Percentiles rank a stretch among this genome's conserved stretches.
Evolutionary conservation across 2,888 invertebrate genomes (phyloP).

Genomic region (Cheilosia impressa): DNA sequence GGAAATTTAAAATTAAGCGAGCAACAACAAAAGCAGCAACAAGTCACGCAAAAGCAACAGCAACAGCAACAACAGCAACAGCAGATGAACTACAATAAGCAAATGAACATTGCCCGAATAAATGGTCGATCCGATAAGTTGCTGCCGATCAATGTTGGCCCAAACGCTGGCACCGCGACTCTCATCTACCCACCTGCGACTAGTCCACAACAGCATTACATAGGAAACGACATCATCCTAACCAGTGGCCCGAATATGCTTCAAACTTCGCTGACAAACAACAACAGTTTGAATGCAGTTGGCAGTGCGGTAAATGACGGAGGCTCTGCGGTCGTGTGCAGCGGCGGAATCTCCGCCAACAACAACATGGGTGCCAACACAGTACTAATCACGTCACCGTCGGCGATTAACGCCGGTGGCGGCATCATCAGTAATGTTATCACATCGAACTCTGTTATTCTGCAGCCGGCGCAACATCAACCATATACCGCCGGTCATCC

Average conservation of each 20-base stretch:
- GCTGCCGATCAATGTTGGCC: constrained; percentile 78
- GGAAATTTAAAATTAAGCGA: constrained; percentile 54
- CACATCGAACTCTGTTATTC: constrained; percentile 78
- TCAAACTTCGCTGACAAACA: constrained; percentile 77
- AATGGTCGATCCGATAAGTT: constrained; percentile 81
- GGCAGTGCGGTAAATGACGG: constrained; percentile 58
- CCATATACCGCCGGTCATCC: constrained; percentile 80
- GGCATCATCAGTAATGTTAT: constrained; percentile 78
- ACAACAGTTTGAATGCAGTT: constrained; percentile 74
- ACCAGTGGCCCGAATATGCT: constrained; percentile 75
- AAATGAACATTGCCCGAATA: constrained; percentile 80
- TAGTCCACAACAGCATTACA: constrained; percentile 76
- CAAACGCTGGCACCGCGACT: constrained; percentile 72
- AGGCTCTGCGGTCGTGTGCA: constrained; percentile 58
- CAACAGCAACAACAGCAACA: constrained; percentile 77
- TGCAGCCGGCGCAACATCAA: constrained; percentile 79
- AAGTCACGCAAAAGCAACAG: constrained; percentile 69
- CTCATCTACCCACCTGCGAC: constrained; percentile 72
- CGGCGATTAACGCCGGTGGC: constrained; percentile 77
- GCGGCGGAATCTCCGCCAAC: constrained; percentile 62
- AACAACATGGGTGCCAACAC: constrained; percentile 77
- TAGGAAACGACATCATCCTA: constrained; percentile 77
- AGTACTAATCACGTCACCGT: constrained; percentile 81
- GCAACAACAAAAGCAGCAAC: constrained; percentile 77
- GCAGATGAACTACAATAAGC: constrained; percentile 81